Base-by-base conservation (phyloP, 2,888 invertebrate genomes). In the Villa cingulata region DNA sequence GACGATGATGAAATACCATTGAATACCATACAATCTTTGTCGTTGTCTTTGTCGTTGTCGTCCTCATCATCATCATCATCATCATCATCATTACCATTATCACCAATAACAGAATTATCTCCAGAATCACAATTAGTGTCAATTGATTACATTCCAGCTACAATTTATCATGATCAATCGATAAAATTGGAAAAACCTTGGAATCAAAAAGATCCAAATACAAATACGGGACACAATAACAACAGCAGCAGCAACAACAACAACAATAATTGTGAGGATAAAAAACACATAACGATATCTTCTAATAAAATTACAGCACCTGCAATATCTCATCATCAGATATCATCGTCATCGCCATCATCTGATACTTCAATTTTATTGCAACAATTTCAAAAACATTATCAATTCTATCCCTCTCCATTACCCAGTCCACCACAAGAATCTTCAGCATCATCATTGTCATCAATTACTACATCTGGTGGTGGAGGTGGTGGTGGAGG, bases 61-160 rank as follows among this genome's bases (percentile, higher is more conserved):
- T 83, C 85, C 18, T 52, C 73, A 66, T 60, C 65, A 68, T 46
- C 74, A 70, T 54, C 71, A 71, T 56, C 65, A 73, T 52, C 66
- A 71, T 57, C 70, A 70, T 55, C 68, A 70, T 41, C 51, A 12
- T 3, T 12, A 32, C 72, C 73, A 34, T 55, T 43, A 70, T 72
- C 41, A 10, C 32, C 42, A 34, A 19, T 32, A 37, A 29, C 42
- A 15, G 19, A 29, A n/a, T 32, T 43, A 29, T 34, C 37, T 14
- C 4, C 6, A 36, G 4, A n/a, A 5, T 32, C 42, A 38, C 29
- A 36, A 34, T 20, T 37, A 36, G 48, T 53, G 27, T 52, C 54
- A 15, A 47, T 55, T 40, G 59, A 60, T 39, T 59, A 59, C 51
- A 59, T 60, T 50, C 60, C 61, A 17, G 56, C 60, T 46, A 62